Evolutionary conservation across 2,797 vertebrate genomes (phyloP), one percentile per base, ranked within the genome.

Genomic region (Enteromius mattozi): DNA sequence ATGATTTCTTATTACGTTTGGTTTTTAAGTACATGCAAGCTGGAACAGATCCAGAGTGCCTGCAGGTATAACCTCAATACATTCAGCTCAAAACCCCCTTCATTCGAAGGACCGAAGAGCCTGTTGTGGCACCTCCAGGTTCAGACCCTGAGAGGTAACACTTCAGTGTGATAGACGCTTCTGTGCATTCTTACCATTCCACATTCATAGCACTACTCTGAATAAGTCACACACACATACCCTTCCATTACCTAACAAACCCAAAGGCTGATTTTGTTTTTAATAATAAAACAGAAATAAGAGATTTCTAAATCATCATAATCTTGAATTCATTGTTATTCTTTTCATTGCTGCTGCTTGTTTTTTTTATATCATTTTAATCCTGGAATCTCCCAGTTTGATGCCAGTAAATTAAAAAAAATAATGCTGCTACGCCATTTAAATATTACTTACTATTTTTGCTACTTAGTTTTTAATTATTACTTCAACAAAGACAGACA

Each of bases 71-170:
- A 88, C 63, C 65, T 61, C 45, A 79, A 69, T 40, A 80, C 69
- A 82, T 59, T 78, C 30, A 85, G 37, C 33, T 61, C 6, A 74
- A 51, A 70, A 47, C 17, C 6, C 16, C 51, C 65, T 66, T 66
- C 59, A 81, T 80, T 59, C 79, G 30, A 82, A 56, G 69, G 49
- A 30, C 61, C 49, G 30, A 76, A 74, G 68, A 70, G 82, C 86
- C 30, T 87, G 89, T 82, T 75, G 33, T 80, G 61, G 82, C 87
- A 79, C n/a, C 49, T 88, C 56, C 77, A 63, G 61, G 30, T 45
- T 72, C 85, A 70, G 61, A 54, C 69, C 81, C 37, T 47, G 56
- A 21, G 66, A 70, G 70, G 78, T 76, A 66, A 70, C 61, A 77
- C 27, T 12, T 63, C 1, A 35, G 27, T 79, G 45, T 42, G 21